Conservation (phyloP, 2,797 vertebrate species). For the Loris lydekkerianus region DNA sequence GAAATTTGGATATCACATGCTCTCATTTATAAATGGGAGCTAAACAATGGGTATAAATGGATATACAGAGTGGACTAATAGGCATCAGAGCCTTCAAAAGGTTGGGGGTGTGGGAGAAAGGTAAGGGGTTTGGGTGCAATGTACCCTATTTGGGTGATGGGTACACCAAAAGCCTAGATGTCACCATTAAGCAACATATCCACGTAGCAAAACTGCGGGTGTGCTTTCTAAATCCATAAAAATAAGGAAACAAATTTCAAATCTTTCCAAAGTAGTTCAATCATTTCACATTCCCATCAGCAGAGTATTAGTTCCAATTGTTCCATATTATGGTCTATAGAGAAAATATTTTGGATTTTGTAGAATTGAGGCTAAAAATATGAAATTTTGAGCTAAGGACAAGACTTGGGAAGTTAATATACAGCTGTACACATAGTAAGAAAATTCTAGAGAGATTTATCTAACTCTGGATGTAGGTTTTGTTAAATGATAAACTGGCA, state of each 20-base stretch:
- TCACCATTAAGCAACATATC: too few species aligned
- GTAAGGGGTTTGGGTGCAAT: too few species aligned
- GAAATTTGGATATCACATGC: too few species aligned
- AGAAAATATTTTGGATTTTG: slow-evolving; percentile 4
- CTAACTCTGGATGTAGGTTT: background rate
- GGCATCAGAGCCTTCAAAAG: too few species aligned
- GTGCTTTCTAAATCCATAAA: background rate
- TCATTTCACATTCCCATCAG: background rate
- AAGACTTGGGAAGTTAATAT: background rate
- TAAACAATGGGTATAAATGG: too few species aligned
- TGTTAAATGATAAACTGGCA: background rate
- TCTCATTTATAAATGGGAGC: too few species aligned
- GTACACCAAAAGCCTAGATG: too few species aligned
- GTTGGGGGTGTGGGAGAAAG: too few species aligned
- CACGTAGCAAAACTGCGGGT: too few species aligned
- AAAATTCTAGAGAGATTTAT: background rate
- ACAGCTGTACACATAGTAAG: background rate
- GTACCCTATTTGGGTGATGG: too few species aligned
- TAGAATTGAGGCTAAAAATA: slow-evolving; percentile 3
- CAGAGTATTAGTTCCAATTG: background rate
- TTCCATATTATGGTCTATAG: background rate
- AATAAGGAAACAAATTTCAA: background rate
- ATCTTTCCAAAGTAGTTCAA: background rate
- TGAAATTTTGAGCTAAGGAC: background rate
- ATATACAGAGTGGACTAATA: too few species aligned